A percentile compares a stretch with the other conserved stretches of the same genome.
These are phyloP conservation scores for Anodontia alba DNA, from an alignment of 2,888 invertebrate genomes.

Conservation along the genomic window DNA sequence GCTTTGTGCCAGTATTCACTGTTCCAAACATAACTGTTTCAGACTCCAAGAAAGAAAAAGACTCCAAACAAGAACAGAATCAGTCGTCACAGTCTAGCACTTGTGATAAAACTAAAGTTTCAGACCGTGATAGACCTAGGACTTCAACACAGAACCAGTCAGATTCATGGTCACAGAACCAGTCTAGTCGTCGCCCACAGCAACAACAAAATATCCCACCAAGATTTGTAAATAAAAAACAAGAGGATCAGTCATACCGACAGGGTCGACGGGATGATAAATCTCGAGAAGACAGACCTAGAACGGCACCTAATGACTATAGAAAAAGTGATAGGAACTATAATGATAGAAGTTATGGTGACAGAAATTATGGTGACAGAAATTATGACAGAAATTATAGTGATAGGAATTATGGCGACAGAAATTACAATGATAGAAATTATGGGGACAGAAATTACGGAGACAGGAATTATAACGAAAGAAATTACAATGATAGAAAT, in stretches of 20 bases:
- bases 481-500: slow-evolving; percentile 38
- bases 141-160: slow-evolving; percentile 3
- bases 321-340: slow-evolving; percentile 33
- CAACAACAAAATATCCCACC: slow-evolving; percentile 58
- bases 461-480: slow-evolving; percentile 16
- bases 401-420: slow-evolving; percentile 38
- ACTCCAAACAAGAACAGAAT: not conserved
- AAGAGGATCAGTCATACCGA: slow-evolving; percentile 41
- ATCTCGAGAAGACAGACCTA: slow-evolving; percentile 41
- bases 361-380: slow-evolving; percentile 37
- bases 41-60: slow-evolving; percentile 20
- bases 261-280: slow-evolving; percentile 45
- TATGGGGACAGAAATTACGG: slow-evolving; percentile 28
- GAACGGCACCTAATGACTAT: slow-evolving; percentile 38
- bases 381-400: slow-evolving; percentile 30
- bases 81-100: not conserved
- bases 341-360: slow-evolving; percentile 29
- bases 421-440: slow-evolving; percentile 25
- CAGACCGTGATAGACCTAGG: not conserved
- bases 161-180: slow-evolving; percentile 24
- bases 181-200: slow-evolving; percentile 50
- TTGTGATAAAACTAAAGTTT: slow-evolving; percentile 3
- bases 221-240: slow-evolving; percentile 59
- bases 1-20: too few relatives aligned
- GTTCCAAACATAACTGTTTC: not conserved